Percentiles rank a stretch among this genome's conserved stretches.
phyloP scores from a whole-genome alignment of 2,888 invertebrate genomes.

The Lordiphosa fenestrarum region DNA sequence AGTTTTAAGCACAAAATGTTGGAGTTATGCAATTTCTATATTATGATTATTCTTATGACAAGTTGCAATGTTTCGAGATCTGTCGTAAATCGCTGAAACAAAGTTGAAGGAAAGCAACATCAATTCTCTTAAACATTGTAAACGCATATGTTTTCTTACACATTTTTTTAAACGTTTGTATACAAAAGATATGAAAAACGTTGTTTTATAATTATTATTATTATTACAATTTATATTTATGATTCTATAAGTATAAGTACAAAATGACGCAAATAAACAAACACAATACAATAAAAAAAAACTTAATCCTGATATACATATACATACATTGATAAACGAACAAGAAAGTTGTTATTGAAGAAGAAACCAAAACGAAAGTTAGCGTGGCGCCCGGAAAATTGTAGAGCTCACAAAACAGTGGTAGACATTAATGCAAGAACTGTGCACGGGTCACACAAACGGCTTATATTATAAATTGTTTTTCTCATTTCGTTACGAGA shows the following conservation, averaged over 20 bases:
- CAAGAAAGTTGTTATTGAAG: conserved; percentile 46
- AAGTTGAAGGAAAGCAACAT: conserved; percentile 24
- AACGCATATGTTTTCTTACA: conserved; percentile 48
- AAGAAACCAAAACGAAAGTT: conserved; percentile 9
- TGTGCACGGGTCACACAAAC: background rate
- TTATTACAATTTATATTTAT: conserved; percentile 69
- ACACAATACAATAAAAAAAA: conserved; percentile 39
- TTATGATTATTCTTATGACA: conserved; percentile 40
- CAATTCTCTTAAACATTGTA: conserved; percentile 40
- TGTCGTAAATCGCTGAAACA: conserved; percentile 52
- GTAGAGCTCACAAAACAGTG: conserved; percentile 15
- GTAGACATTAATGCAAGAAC: background rate
- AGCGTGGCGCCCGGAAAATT: conserved; percentile 31
- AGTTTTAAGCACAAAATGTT: conserved; percentile 67
- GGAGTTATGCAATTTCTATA: conserved; percentile 59
- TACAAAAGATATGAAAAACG: conserved; percentile 43
- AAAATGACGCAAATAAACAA: conserved; percentile 68
- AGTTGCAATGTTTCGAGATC: conserved; percentile 42
- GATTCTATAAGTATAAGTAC: conserved; percentile 64
- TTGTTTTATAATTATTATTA: conserved; percentile 61
- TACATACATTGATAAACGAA: conserved; percentile 29
- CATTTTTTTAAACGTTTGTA: conserved; percentile 62
- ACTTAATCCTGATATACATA: conserved; percentile 38
- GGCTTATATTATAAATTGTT: conserved; percentile 1
- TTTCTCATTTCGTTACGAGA: conserved; percentile 5